Conservation (phyloP, 2,113 vertebrate species). For the Diadophis punctatus region DNA sequence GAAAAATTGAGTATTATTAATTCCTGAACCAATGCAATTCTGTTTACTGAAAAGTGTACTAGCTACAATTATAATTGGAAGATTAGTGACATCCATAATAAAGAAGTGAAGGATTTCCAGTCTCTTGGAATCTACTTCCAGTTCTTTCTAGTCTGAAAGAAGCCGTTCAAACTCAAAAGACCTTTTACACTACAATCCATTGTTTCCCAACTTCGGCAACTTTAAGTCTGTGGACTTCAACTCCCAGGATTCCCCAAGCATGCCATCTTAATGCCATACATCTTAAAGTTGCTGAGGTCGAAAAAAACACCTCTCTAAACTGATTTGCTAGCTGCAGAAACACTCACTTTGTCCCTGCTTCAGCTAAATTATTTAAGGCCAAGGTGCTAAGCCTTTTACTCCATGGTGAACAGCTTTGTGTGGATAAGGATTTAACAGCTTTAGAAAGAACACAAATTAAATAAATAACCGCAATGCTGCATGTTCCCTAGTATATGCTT, state of each 20-base stretch:
- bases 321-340: not conserved
- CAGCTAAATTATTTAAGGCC: not conserved
- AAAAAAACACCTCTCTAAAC: not conserved
- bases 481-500: not conserved
- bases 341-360: not conserved
- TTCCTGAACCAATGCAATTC: not conserved
- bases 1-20: not conserved
- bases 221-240: not conserved
- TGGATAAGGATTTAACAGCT: not conserved
- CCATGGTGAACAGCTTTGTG: not conserved
- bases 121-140: not conserved
- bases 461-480: not conserved
- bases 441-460: not conserved
- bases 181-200: not conserved
- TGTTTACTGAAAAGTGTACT: not conserved
- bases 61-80: not conserved
- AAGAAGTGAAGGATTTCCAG: not conserved
- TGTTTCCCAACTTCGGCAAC: not conserved
- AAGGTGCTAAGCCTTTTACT: not conserved
- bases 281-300: not conserved
- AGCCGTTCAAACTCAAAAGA: not conserved
- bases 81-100: not conserved
- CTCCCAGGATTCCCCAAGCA: not conserved
- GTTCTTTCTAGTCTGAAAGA: not conserved
- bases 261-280: not conserved